Evolutionary conservation across 1,140 invertebrate genomes (phyloP), one percentile per base, ranked within the genome.

Genomic region (Lepidurus couesii): DNA sequence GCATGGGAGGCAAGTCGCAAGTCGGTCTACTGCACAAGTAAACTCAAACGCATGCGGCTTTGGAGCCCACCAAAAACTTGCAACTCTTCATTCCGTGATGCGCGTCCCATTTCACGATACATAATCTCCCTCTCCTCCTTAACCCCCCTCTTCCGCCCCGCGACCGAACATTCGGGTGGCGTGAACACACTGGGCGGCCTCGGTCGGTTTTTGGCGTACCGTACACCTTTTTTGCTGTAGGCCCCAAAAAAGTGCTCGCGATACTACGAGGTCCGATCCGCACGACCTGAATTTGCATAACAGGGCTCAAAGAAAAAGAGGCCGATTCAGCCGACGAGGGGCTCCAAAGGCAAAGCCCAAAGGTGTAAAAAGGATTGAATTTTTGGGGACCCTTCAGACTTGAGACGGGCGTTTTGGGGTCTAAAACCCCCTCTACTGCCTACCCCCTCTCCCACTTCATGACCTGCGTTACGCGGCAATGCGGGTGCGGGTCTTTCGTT

Each of bases 311-410:
- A 65, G 34, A 34, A 34, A 34, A 34, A 34, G 34, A 3, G 34
- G 2, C 34, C 34, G 3, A 34, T 34, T 0, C 3, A 34, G 34
- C 34, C 34, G 34, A 34, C 34, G 34, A 3, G 34, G 34, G 34
- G 34, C 34, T 34, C 2, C 1, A 34, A 34, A 34, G 34, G 4
- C 34, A 34, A 34, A 34, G 34, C 34, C 34, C 34, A 34, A 34
- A 75, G 42, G 74, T 24, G 74, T 75, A 75, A 73, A 24, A 73
- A n/a, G 16, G 74, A 75, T 75, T 75, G 6, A 75, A 34, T 75
- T 34, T 75, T 5, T 11, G 74, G 24, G 24, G 24, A 24, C 24
- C 74, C 2, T 34, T 34, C 34, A 34, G 26, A 1, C 26, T 26
- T 26, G 1, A 26, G 34, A 3, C 34, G 34, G 34, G 34, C 34